A percentile compares a stretch with the other conserved stretches of the same genome.
Conservation (phyloP, 2,888 invertebrate genomes). For the Conus canariensis region DNA sequence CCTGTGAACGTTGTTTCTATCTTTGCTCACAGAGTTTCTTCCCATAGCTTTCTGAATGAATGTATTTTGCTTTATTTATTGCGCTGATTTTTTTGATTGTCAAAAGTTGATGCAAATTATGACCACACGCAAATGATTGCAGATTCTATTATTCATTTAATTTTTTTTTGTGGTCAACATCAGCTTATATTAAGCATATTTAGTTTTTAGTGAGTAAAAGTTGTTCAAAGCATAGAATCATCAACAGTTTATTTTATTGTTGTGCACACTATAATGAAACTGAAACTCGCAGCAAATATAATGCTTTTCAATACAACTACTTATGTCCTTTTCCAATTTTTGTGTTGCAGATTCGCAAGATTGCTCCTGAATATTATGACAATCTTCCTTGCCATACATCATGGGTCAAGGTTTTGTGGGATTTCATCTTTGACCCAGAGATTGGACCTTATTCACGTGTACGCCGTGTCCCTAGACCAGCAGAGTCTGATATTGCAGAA, state of each 20-base stretch:
- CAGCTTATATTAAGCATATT: too few species aligned
- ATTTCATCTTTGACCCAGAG: constrained; percentile 96
- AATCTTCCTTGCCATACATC: constrained; percentile 95
- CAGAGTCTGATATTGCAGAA: neutral
- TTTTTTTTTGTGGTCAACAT: too few species aligned
- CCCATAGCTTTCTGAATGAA: neutral
- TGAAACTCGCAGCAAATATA: too few species aligned
- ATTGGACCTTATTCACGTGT: constrained; percentile 95
- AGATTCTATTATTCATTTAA: too few species aligned
- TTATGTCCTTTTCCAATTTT: neutral
- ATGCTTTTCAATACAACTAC: neutral
- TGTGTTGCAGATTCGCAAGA: constrained; percentile 88
- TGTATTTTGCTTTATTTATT: too few species aligned
- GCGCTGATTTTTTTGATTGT: too few species aligned
- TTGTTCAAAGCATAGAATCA: too few species aligned
- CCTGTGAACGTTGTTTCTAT: neutral
- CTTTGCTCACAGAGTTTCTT: neutral
- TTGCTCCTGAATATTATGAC: constrained; percentile 97
- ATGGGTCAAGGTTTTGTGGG: constrained; percentile 94
- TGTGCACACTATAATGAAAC: too few species aligned
- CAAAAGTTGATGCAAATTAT: too few species aligned
- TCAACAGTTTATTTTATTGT: too few species aligned
- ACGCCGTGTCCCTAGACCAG: constrained; percentile 41
- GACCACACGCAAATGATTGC: too few species aligned
- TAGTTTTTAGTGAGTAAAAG: too few species aligned